Percentiles rank a stretch among this genome's conserved stretches.
These are phyloP conservation scores for Myiotriccus ornatus DNA, from an alignment of 2,797 vertebrate genomes.

Conservation along the genomic window DNA sequence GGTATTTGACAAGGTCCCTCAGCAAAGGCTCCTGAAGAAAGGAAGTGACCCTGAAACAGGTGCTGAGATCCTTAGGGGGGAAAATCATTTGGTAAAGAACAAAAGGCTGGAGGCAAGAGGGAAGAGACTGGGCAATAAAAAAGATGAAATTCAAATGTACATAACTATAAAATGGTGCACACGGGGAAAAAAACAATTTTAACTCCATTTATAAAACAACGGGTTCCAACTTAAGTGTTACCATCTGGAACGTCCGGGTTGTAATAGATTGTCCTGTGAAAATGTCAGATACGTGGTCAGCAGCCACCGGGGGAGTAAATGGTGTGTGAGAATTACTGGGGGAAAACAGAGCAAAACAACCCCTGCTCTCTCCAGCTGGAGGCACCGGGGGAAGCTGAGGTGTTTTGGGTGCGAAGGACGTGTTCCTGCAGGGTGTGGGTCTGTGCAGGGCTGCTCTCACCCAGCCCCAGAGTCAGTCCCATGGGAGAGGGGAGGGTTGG, in stretches of 20 bases:
- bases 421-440: not conserved
- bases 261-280: not conserved
- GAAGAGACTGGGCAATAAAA: conserved; percentile 3
- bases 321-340: not conserved
- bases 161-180: conserved; percentile 13
- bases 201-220: conserved; percentile 45
- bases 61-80: not conserved
- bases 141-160: not conserved
- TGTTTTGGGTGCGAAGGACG: not conserved
- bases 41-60: not conserved
- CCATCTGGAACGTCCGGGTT: not conserved
- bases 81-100: not conserved
- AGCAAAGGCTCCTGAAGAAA: not conserved
- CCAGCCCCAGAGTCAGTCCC: not conserved
- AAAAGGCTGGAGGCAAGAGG: not conserved
- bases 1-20: not conserved
- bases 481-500: accelerated
- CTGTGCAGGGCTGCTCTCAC: not conserved
- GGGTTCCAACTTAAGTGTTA: not conserved
- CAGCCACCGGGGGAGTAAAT: not conserved
- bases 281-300: conserved; percentile 23
- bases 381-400: not conserved
- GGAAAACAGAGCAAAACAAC: not conserved
- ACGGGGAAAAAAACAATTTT: conserved; percentile 12
- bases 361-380: not conserved